Base-by-base conservation (phyloP, 2,888 invertebrate genomes). In the Sphaeridia pumilis region DNA sequence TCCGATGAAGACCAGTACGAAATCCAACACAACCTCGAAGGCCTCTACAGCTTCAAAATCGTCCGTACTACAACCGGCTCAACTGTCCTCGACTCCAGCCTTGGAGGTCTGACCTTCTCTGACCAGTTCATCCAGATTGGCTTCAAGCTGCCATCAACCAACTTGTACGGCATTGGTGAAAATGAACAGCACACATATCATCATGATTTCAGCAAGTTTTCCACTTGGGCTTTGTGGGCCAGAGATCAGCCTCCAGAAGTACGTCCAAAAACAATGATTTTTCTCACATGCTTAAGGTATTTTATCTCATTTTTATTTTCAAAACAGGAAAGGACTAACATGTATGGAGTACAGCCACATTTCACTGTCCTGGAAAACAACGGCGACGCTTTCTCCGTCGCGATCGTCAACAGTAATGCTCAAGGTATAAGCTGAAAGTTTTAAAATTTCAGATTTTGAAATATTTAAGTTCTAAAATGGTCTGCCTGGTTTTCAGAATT, bases 401-500 rank as follows among this genome's bases (percentile, higher is more conserved):
- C 86, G 28, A 75, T 88, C 10, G 73, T 85, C n/a, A 89, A 88
- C 68, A 83, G 85, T 65, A 87, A 89, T 69, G 84, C 87, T 34
- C 85, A 87, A 82, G 86, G 85, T 85, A 25, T 22, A 10, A 7
- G 25, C 14, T 22, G n/a, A 12, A 25, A 4, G 3, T 7, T 25
- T 21, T 14, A 12, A 43, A 28, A 34, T 48, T 48, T 10, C 14
- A 43, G 4, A 43, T n/a, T 20, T 43, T 22, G 12, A 24, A 43
- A 43, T 44, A 31, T 12, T 31, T 31, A n/a, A n/a, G n/a, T n/a
- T n/a, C n/a, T n/a, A n/a, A n/a, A n/a, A n/a, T n/a, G n/a, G n/a
- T 49, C n/a, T n/a, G n/a, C n/a, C n/a, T n/a, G n/a, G n/a, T 48
- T 70, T 69, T 36, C 71, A 86, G 87, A 89, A 67, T 75, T 87